Percentiles rank a stretch among this genome's conserved stretches.
Evolutionary conservation across 2,888 invertebrate species (phyloP).

Genomic region (Microctonus brassicae): DNA sequence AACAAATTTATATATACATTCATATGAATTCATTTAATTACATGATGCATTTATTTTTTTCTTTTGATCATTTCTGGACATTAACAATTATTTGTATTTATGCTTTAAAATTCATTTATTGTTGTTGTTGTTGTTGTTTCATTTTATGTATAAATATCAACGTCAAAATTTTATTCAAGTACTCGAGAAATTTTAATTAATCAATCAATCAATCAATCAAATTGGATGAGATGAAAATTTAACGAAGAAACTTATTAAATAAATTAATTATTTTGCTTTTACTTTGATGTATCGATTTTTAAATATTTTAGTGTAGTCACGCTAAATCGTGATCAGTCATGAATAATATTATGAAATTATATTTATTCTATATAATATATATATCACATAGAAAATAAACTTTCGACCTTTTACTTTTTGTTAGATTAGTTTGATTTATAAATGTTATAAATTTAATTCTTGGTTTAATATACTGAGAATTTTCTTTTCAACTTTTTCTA

Average conservation of each 20-base stretch:
- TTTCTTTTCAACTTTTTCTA: background rate
- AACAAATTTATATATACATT: background rate
- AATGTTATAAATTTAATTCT: background rate
- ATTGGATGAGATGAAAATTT: background rate
- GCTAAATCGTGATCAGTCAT: conserved; percentile 29
- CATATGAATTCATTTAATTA: too few species aligned
- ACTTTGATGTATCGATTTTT: background rate
- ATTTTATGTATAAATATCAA: too few species aligned
- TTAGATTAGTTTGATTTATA: background rate
- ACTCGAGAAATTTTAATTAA: background rate
- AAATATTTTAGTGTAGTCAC: conserved; percentile 21
- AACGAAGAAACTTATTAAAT: background rate
- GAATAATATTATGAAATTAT: background rate
- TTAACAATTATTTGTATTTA: too few species aligned
- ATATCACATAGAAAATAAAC: background rate
- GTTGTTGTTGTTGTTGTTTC: too few species aligned
- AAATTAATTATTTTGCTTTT: background rate
- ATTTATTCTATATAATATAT: background rate
- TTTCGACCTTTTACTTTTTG: background rate
- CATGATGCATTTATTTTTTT: too few species aligned
- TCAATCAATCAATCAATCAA: conserved; percentile 2
- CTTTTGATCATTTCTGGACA: background rate
- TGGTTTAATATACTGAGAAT: background rate
- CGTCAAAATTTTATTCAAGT: background rate
- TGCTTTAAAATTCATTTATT: background rate